Percentiles rank a stretch among this genome's conserved stretches.
Evolutionary conservation across 2,888 invertebrate species (phyloP).

Genomic region (Girardia tigrina): DNA sequence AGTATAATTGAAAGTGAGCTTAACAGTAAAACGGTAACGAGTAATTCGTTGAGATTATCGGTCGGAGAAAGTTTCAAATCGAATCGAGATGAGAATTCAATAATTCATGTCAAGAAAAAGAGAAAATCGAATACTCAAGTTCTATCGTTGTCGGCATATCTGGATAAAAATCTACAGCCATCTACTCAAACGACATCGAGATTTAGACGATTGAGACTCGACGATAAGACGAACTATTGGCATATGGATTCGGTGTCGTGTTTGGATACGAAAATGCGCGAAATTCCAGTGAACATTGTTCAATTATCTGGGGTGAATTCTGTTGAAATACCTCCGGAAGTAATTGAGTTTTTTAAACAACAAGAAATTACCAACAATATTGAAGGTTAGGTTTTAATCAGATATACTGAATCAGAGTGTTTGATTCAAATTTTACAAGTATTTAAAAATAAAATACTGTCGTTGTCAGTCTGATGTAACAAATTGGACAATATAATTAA

Average conservation of each 20-base stretch:
- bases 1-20: neutral
- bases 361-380: neutral
- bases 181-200: neutral
- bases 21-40: neutral
- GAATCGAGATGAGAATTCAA: no score
- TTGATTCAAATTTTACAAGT: no score
- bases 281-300: neutral
- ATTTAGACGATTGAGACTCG: constrained; percentile 9
- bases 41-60: neutral
- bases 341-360: neutral
- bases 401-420: no score
- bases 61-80: neutral
- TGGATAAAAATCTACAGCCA: neutral
- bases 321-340: neutral
- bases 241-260: neutral
- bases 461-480: no score
- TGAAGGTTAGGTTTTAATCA: no score
- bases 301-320: neutral
- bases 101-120: neutral
- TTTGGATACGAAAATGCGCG: neutral
- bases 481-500: no score
- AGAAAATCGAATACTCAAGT: neutral
- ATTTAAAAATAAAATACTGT: no score
- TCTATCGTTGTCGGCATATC: neutral
- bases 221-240: constrained; percentile 2